Percentiles rank a stretch among this genome's conserved stretches.
phyloP scores from a whole-genome alignment of 2,113 vertebrate genomes.

The Marmota flaviventris region DNA sequence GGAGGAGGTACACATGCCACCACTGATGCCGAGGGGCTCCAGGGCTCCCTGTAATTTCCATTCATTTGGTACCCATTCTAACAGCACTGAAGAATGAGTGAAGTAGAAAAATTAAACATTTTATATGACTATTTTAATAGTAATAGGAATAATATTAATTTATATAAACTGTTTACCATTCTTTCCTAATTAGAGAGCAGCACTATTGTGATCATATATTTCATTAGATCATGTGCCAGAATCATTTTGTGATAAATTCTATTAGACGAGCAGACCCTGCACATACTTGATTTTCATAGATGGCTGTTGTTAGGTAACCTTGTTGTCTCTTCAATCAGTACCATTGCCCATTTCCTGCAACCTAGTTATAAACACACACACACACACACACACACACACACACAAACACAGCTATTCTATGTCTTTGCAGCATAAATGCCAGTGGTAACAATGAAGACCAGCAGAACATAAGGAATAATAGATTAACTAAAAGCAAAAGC shows the following conservation, averaged over 20 bases:
- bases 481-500: conserved; percentile 47
- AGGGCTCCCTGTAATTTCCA: not conserved
- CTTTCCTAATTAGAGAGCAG: conserved; percentile 45
- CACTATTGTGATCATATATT: conserved; percentile 7
- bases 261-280: not conserved
- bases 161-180: conserved; percentile 49
- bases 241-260: conserved; percentile 44
- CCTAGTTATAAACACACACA: not conserved
- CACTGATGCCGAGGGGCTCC: not conserved
- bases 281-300: not conserved
- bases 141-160: conserved; percentile 52
- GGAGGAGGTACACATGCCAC: not conserved
- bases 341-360: not conserved
- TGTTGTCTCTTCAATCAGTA: not conserved
- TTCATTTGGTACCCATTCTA: not conserved
- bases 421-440: not conserved
- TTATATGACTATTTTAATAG: conserved; percentile 23
- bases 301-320: not conserved
- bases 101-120: not conserved
- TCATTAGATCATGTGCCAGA: conserved; percentile 18
- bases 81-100: not conserved
- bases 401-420: not conserved
- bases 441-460: conserved; percentile 40
- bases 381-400: not conserved
- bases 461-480: not conserved